Percentiles rank a stretch among this genome's conserved stretches.
These are phyloP conservation scores for Galerucella calmariensis DNA, from an alignment of 2,888 invertebrate genomes.

Conservation along the genomic window DNA sequence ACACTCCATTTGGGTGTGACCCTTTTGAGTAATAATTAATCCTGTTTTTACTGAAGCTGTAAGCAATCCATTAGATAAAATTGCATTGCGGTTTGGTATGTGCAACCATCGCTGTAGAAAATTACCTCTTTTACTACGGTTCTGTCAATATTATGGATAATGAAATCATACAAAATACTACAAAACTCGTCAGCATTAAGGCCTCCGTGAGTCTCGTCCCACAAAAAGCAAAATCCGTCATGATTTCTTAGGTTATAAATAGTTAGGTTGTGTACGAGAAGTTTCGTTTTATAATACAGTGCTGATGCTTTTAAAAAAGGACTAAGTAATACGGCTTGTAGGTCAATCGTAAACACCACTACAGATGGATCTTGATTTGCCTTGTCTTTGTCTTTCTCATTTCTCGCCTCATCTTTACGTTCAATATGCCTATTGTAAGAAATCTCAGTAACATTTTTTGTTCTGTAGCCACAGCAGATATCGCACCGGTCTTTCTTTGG, in stretches of 20 bases:
- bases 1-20: conserved; percentile 1
- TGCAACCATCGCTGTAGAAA: conserved; percentile 29
- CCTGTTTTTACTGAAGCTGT: no score
- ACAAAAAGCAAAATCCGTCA: conserved; percentile 40
- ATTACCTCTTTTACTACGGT: conserved; percentile 17
- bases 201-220: conserved; percentile 40
- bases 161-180: not conserved
- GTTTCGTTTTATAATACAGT: conserved; percentile 41
- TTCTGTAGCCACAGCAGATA: no score
- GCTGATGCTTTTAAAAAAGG: conserved; percentile 32
- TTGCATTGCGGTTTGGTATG: conserved; percentile 28
- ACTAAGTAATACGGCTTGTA: conserved; percentile 37
- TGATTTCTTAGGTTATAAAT: conserved; percentile 32
- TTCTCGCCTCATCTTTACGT: conserved; percentile 35
- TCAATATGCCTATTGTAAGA: conserved; percentile 28
- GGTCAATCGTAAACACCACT: conserved; percentile 37
- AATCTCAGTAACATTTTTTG: conserved; percentile 22
- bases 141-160: conserved; percentile 11
- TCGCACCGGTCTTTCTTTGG: no score
- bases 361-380: not conserved
- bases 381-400: conserved; percentile 35
- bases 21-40: not conserved
- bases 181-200: conserved; percentile 3
- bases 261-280: conserved; percentile 36
- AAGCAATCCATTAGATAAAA: not conserved